These are phyloP conservation scores for Trachemys scripta DNA, from an alignment of 2,113 vertebrate genomes.

Conservation along the genomic window DNA sequence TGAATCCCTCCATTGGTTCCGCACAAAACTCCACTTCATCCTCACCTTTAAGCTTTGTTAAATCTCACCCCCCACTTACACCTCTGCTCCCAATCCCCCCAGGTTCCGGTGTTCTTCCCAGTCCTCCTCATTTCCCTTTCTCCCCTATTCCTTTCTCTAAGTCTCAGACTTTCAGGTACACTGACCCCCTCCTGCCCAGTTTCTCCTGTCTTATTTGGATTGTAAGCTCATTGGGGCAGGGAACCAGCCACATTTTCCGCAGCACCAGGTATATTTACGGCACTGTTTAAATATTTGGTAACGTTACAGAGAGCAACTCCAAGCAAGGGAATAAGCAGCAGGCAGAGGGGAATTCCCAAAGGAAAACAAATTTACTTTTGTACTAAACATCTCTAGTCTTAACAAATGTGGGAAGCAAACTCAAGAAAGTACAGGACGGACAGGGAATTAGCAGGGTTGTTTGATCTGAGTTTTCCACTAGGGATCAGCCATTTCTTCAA, in stretches of 20 bases:
- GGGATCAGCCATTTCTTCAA: background rate
- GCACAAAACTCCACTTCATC: background rate
- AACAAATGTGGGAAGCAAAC: background rate
- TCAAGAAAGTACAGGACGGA: background rate
- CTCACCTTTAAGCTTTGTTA: background rate
- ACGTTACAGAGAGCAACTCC: fast-evolving
- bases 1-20: background rate
- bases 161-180: background rate
- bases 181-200: no score
- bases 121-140: background rate
- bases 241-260: background rate
- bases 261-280: fast-evolving
- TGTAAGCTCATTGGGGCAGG: background rate
- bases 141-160: background rate
- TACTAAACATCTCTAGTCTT: background rate
- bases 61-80: background rate
- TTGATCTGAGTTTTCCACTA: background rate
- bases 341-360: background rate
- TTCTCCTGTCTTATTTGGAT: background rate
- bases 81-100: background rate
- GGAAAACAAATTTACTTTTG: background rate
- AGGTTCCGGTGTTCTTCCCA: background rate
- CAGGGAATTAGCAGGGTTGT: background rate
- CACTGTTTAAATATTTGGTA: fast-evolving
- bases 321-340: background rate